These are phyloP conservation scores for Rhea pennata DNA, from an alignment of 2,113 vertebrate species.

Conservation along the genomic window DNA sequence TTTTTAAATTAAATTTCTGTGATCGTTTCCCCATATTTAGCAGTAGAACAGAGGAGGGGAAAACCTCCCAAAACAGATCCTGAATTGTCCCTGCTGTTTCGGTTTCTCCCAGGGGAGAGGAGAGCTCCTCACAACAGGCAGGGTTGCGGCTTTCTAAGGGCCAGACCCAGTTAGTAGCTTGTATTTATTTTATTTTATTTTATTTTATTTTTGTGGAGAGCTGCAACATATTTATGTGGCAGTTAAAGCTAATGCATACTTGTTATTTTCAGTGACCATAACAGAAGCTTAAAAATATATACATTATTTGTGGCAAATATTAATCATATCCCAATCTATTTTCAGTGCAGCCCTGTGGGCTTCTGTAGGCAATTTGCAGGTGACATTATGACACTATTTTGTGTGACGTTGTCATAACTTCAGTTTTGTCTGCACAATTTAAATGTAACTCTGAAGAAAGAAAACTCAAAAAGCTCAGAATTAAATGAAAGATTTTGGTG, in stretches of 20 bases:
- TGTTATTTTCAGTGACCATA: not conserved
- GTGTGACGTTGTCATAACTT: not conserved
- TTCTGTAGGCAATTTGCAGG: not conserved
- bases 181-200: too few relatives aligned
- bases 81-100: not conserved
- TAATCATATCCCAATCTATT: not conserved
- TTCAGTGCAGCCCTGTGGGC: fast-evolving
- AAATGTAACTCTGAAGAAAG: not conserved
- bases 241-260: not conserved
- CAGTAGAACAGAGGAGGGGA: not conserved
- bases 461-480: not conserved
- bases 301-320: not conserved
- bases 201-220: not conserved
- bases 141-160: not conserved
- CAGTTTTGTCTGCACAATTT: not conserved
- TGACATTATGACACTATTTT: not conserved
- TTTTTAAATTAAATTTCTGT: not conserved
- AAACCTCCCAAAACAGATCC: not conserved
- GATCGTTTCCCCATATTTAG: not conserved
- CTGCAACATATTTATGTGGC: not conserved
- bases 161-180: not conserved
- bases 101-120: not conserved
- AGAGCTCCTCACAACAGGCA: not conserved
- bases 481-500: not conserved
- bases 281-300: not conserved